phyloP scores from a whole-genome alignment of 2,113 vertebrate species.

The Salvelinus namaycush region DNA sequence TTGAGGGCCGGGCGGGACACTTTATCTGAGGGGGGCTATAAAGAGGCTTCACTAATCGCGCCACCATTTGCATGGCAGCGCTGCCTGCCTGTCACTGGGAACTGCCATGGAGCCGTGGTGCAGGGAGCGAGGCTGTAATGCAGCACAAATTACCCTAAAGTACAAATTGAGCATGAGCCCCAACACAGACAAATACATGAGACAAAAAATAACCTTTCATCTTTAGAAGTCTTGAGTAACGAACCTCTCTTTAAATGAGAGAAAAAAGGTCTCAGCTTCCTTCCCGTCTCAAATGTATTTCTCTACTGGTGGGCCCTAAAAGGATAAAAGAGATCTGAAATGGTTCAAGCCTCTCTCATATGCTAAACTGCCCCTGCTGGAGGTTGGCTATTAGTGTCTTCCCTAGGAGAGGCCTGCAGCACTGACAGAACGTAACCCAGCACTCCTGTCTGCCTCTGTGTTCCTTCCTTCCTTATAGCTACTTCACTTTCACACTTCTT shows the following conservation, averaged over 20 bases:
- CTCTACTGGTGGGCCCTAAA: constrained; percentile 8
- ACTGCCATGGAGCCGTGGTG: too few species aligned
- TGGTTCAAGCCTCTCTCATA: constrained; percentile 38
- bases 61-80: constrained; percentile 62
- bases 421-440: not conserved
- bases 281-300: too few species aligned
- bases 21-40: constrained; percentile 57
- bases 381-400: too few species aligned
- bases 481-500: too few species aligned
- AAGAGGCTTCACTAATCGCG: constrained; percentile 71
- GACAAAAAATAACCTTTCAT: constrained; percentile 51
- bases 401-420: too few species aligned
- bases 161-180: constrained; percentile 64
- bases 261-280: constrained; percentile 13
- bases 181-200: constrained; percentile 33
- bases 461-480: too few species aligned
- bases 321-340: constrained; percentile 40
- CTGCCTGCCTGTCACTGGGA: constrained; percentile 13
- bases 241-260: too few species aligned
- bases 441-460: not conserved
- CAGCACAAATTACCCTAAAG: constrained; percentile 57
- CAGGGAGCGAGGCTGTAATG: not conserved
- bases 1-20: constrained; percentile 48
- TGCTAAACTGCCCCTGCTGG: constrained; percentile 28
- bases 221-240: constrained; percentile 42